Base-by-base conservation (phyloP, 1,140 invertebrate species). In the Drosophila lacertosa region DNA sequence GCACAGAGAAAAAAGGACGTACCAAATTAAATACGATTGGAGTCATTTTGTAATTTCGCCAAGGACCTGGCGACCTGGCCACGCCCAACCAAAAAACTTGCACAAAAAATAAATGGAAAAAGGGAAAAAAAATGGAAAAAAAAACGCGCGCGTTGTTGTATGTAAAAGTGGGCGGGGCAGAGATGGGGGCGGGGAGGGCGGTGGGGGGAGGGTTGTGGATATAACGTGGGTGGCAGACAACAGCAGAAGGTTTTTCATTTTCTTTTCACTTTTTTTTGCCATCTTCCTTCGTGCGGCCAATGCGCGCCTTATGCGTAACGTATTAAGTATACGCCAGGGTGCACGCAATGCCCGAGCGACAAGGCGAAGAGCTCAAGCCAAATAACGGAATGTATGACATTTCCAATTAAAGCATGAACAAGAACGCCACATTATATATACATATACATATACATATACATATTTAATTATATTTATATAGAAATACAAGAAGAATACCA, bases 261-360 rank as follows among this genome's bases (percentile, higher is more conserved):
- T 10, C 5, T 37, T 26, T 10, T 22, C 39, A 10, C 5, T 39
- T 35, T 51, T 16, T 33, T 32, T n/a, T 10, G n/a, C n/a, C n/a
- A n/a, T n/a, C n/a, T n/a, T n/a, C n/a, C n/a, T 4, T 33, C 9
- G 16, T 22, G 11, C 10, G 40, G 15, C 37, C 53, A 40, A 81
- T 62, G 50, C 33, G 50, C 33, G 48, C 59, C 71, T 75, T 83
- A 75, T 83, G 74, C 65, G 68, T 76, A 59, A 72, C 44, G 40
- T 65, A 70, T 82, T 77, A 82, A 74, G 78, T 74, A 82, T 82
- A 82, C 78, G 78, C 57, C 32, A 33, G 7, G 47, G 37, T 22
- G 20, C 54, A 59, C 35, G 55, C 26, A 51, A 37, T 1, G 7
- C n/a, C 9, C 11, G 2, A 48, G 35, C 39, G n/a, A 47, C 50